Evolutionary conservation across 2,888 invertebrate genomes (phyloP).

Genomic region (Plagiodera versicolora): DNA sequence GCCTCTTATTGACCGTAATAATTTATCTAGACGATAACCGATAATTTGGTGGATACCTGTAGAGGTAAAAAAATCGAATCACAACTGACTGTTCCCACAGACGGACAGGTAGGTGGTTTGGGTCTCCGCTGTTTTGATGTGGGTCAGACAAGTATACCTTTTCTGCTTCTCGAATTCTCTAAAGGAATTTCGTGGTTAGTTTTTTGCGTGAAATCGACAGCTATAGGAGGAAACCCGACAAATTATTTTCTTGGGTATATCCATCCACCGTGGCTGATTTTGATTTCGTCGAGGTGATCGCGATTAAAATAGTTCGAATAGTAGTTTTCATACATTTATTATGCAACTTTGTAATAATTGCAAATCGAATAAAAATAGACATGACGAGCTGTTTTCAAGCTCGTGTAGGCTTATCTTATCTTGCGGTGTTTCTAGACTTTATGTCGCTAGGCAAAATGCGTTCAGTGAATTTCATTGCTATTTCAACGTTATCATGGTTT

Average conservation of each 20-base stretch:
- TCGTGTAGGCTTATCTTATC: not conserved
- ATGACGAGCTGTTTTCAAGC: not conserved
- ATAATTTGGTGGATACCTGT: not conserved
- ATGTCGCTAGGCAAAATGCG: not conserved
- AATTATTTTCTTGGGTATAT: not conserved
- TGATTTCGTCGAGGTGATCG: no score
- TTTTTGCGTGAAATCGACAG: not conserved
- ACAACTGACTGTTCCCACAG: constrained; percentile 26
- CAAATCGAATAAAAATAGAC: not conserved
- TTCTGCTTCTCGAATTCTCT: constrained; percentile 6
- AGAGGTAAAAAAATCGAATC: constrained; percentile 15
- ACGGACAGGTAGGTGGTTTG: constrained; percentile 21
- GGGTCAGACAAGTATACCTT: constrained; percentile 22
- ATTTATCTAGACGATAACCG: not conserved
- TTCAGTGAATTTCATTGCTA: no score
- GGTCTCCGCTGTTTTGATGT: constrained; percentile 21
- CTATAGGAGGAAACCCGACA: not conserved
- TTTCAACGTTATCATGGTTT: no score
- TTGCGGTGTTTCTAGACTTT: not conserved
- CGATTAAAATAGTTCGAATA: no score
- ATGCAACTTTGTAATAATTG: not conserved
- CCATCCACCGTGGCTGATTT: no score
- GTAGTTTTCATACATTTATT: not conserved
- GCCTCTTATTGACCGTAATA: not conserved
- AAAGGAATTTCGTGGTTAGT: not conserved